Evolutionary conservation across 2,113 vertebrate species (phyloP), one percentile per base, ranked within the genome.

Genomic region (Xiphophorus maculatus): DNA sequence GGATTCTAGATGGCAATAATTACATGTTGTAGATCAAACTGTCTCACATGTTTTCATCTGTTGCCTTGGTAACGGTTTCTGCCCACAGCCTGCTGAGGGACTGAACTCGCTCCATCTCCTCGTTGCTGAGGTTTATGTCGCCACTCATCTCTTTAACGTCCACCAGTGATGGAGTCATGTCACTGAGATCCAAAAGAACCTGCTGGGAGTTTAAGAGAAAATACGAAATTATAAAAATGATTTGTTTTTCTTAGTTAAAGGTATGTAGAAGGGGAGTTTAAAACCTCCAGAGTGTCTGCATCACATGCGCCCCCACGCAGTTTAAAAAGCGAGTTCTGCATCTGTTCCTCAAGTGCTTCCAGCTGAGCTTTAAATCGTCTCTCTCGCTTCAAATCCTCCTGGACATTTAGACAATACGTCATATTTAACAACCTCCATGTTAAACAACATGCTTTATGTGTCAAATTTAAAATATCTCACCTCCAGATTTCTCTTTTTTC

Each of bases 11-110:
- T 58, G 2, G 25, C 19, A 58, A 58, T 48, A 19, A 48, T 25
- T n/a, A n/a, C 8, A n/a, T 10, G 51, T 58, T 25, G 19, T 10
- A n/a, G 25, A 25, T 25, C 13, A 14, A 69, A 62, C 48, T 15
- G 22, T 64, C 90, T 30, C 62, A 97, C 98, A 95, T 96, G 96
- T 91, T 95, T 5, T 15, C 72, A 67, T 95, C 92, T 63, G 92
- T 87, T 0, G 89, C 85, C 0, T 75, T 83, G 3, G 90, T 94
- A 2, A 93, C 91, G 76, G 92, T 92, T 74, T 93, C 88, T 35
- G 73, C 84, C 96, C 96, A 98, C 2, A 88, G 89, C 3, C 93
- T 90, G 83, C 93, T 92, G 82, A 97, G 68, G 12, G 5, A 79
- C 44, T 95, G 94, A 32, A 97, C 74, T 6, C 93, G 94, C 86